Evolutionary conservation across 37 sponge, comb jelly and placozoan species (phyloP).

Genomic region (Bolinopsis microptera): DNA sequence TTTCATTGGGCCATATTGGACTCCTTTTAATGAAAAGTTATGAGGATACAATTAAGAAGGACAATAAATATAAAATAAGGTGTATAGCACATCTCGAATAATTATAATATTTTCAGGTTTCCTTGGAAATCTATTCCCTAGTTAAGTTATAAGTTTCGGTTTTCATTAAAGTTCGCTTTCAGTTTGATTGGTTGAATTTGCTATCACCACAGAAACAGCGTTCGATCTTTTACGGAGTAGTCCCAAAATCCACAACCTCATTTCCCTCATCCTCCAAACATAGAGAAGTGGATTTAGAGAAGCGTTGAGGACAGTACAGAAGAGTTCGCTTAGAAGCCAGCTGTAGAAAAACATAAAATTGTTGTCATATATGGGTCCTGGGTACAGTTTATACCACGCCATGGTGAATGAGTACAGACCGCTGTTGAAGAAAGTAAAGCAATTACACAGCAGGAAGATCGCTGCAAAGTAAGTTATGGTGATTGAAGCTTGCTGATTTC

Average conservation of each 20-base stretch:
- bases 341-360: constrained; percentile 60
- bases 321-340: not conserved
- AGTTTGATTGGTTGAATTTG: not conserved
- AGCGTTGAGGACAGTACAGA: constrained; percentile 16
- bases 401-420: not conserved
- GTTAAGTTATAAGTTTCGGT: too few relatives aligned
- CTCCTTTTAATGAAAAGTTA: too few relatives aligned
- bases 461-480: not conserved
- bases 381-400: not conserved
- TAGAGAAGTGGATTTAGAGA: constrained; percentile 20
- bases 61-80: too few relatives aligned
- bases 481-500: not conserved
- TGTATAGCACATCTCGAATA: too few relatives aligned
- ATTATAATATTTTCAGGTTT: too few relatives aligned
- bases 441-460: not conserved
- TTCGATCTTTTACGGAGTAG: not conserved
- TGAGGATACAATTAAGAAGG: too few relatives aligned
- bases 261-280: not conserved
- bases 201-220: not conserved
- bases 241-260: not conserved
- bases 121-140: too few relatives aligned
- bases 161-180: not conserved
- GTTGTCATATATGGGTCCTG: constrained; percentile 12
- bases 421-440: constrained; percentile 25
- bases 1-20: too few relatives aligned